Evolutionary conservation across 2,113 vertebrate genomes (phyloP), one percentile per base, ranked within the genome.

Genomic region (Psittacula cyanocephala): DNA sequence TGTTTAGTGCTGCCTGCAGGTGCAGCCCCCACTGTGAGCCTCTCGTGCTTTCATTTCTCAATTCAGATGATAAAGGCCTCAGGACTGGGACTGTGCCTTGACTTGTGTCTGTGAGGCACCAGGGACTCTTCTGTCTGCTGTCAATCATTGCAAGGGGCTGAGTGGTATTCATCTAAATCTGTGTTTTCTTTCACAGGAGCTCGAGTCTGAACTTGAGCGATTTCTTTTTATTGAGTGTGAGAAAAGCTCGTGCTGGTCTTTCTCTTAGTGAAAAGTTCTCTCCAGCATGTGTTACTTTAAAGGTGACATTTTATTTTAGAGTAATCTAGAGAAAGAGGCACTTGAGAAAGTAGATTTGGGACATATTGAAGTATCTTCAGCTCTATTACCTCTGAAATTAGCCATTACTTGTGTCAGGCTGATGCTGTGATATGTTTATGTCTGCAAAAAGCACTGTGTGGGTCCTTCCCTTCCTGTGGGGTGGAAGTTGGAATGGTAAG

Each of bases 51-150:
- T 70, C 86, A 10, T 81, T 55, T 62, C 77, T 94, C 67, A 81
- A 70, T 77, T 72, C 71, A 81, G 53, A 29, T 31, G 19, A 8
- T 24, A 50, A 91, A 87, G n/a, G 89, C 94, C 91, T 91, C 63
- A 35, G 83, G 92, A 84, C 46, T 93, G 78, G 71, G 88, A 10
- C 84, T 81, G 41, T 94, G 94, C 81, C 83, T 71, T 87, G 84
- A 81, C 95, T 96, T 89, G 93, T 91, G 78, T 75, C 75, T 82
- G 47, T 69, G 80, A 87, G 96, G 83, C 86, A 87, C 70, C 71
- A 37, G 63, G 39, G 78, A 27, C 83, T 84, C 68, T 41, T 72
- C 68, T 82, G 80, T 37, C 62, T 93, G 70, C 74, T 89, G 52
- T 95, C 91, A 90, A 1, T 93, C 88, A 69, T 64, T 15, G 1